Base-by-base conservation (phyloP, 2,888 invertebrate genomes). In the Drosophila stalkeri region DNA sequence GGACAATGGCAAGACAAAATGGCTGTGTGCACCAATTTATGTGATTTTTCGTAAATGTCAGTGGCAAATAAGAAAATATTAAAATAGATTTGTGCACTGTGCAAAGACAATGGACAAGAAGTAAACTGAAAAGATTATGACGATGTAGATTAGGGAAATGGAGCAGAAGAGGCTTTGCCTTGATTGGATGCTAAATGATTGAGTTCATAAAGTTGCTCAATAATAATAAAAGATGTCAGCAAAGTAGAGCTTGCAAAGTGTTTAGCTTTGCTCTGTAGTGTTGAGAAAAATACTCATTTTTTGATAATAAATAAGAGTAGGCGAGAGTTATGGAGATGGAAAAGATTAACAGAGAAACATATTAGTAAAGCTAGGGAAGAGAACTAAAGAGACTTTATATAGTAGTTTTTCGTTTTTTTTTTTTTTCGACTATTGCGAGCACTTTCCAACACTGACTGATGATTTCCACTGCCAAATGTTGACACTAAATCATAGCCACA, bases 21-120 rank as follows among this genome's bases (percentile, higher is more conserved):
- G 88, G 77, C 86, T 82, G 85, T 87, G 86, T 74, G 86, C 86
- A 79, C 73, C 86, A 86, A 89, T 86, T 89, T 89, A 85, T 89
- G 72, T 81, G 82, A 89, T 87, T 86, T 86, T 84, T 78, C 73
- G 79, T 82, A 86, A 87, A 86, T 87, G 90, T 89, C 86, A 86
- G 88, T 88, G 86, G 89, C 89, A 87, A 87, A 87, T 87, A 87
- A 83, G 90, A 81, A 83, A 90, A 90, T 87, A 87, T 87, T 88
- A 90, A 87, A 87, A 87, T 90, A 90, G 89, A 87, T 87, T 90
- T 88, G 77, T 86, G 81, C 82, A 80, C 74, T 82, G 75, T 62
- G 55, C 64, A 68, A 88, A 84, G 89, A 84, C 89, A 84, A 80
- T 75, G 75, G 72, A 49, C 74, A 57, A 55, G 39, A 49, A 51